Percentiles rank a stretch among this genome's conserved stretches.
These are phyloP conservation scores for Atrichornis clamosus DNA, from an alignment of 2,113 vertebrate species.

Conservation along the genomic window DNA sequence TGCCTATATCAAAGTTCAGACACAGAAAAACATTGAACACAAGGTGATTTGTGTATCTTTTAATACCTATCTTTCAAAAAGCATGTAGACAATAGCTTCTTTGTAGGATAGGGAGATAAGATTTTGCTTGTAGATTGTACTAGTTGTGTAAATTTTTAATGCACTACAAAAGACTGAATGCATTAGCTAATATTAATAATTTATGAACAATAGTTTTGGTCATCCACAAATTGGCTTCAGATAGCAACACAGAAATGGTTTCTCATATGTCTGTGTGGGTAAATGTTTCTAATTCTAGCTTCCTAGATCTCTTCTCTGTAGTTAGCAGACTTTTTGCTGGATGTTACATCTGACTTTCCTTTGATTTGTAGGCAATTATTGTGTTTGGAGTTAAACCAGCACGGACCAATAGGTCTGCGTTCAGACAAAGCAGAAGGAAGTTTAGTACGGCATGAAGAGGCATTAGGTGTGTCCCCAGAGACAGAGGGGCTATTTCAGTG, in stretches of 20 bases:
- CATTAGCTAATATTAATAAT: background rate
- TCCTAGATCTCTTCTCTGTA: background rate
- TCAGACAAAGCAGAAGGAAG: background rate
- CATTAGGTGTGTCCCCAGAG: background rate
- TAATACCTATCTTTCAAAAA: background rate
- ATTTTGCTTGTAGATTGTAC: background rate
- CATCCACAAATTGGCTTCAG: background rate
- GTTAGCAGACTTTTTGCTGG: background rate
- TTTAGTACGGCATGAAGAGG: background rate
- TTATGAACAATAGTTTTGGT: background rate
- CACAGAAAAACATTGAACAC: background rate
- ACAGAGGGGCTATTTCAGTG: background rate
- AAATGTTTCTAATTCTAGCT: background rate
- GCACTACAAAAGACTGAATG: background rate
- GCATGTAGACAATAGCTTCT: background rate
- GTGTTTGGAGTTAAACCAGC: background rate
- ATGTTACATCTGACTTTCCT: background rate
- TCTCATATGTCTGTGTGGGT: background rate
- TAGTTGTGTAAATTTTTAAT: slow-evolving; percentile 26
- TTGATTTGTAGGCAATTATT: background rate
- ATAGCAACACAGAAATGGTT: background rate
- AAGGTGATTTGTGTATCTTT: background rate
- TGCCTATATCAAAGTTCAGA: background rate
- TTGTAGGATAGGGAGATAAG: background rate
- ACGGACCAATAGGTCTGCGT: background rate